Base-by-base conservation (phyloP, 1,140 invertebrate species). In the Bombus fervidus region DNA sequence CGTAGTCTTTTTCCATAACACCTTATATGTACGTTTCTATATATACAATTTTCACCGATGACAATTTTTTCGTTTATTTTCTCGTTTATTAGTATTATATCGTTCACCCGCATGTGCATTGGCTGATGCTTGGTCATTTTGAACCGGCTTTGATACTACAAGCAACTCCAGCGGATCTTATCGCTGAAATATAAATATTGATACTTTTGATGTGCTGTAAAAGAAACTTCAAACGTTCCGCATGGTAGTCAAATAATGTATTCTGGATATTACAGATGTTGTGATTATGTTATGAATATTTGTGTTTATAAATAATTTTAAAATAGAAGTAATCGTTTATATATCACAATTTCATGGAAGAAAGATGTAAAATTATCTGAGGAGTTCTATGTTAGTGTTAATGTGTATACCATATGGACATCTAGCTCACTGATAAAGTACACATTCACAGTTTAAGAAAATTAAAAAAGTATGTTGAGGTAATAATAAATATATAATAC, bases 41-140 rank as follows among this genome's bases (percentile, higher is more conserved):
- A 37, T 37, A 47, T n/a, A 10, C 18, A 1, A 22, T 5, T 73
- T 1, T 31, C 28, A 43, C n/a, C 8, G n/a, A 18, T 12, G 43
- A 25, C 28, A 31, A 41, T 0, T 59, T 62, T 13, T 86, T 72
- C 13, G n/a, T 68, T 84, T 39, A 53, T 75, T 15, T 84, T 66
- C 25, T n/a, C 2, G 3, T 34, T 53, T 78, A 64, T 31, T 28
- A 8, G 1, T 13, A 78, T 41, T 15, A 64, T 39, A 57, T 53
- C 22, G 72, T 28, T 75, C 22, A 37, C 72, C 22, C 34, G 34
- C 74, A 25, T 10, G 34, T 39, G 15, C 34, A 41, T 37, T 18
- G 8, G 39, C 64, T 18, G n/a, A 64, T 41, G 28, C 15, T 28
- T 39, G 18, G 3, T 43, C 25, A 28, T 62, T 62, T 39, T 57